Evolutionary conservation across 2,888 invertebrate genomes (phyloP).

Genomic region (Subacronicta megacephala): DNA sequence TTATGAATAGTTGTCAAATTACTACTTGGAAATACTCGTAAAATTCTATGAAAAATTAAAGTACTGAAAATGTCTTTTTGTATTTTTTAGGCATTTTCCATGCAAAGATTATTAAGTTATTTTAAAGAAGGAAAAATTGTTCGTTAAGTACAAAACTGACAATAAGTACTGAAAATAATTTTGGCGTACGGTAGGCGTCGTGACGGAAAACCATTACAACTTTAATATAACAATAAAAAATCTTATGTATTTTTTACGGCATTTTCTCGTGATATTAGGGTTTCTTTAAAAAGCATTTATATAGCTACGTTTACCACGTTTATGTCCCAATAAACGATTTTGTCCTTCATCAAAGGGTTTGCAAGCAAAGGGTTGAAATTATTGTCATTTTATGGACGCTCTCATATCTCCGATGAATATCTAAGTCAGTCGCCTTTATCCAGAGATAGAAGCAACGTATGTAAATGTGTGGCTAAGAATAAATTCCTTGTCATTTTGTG

Average conservation of each 20-base stretch:
- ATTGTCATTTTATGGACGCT: slow-evolving; percentile 25
- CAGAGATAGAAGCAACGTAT: slow-evolving; percentile 1
- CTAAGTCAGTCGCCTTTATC: not conserved
- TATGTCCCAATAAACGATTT: slow-evolving; percentile 35
- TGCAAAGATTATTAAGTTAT: no score
- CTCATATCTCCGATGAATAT: slow-evolving; percentile 13
- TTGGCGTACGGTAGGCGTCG: no score
- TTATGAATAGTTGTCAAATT: no score
- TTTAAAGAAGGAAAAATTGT: no score
- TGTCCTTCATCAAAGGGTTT: slow-evolving; percentile 19
- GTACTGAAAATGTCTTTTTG: no score
- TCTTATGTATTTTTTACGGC: slow-evolving; percentile 25
- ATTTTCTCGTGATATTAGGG: slow-evolving; percentile 8
- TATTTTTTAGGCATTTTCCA: no score
- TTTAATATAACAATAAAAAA: slow-evolving; percentile 28
- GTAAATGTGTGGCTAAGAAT: not conserved
- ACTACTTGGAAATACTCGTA: no score
- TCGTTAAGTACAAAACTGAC: no score
- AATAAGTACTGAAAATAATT: not conserved
- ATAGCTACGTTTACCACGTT: slow-evolving; percentile 34
- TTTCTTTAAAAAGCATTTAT: slow-evolving; percentile 18
- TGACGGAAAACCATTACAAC: slow-evolving; percentile 4
- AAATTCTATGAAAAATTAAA: no score
- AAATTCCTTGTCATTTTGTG: not conserved
- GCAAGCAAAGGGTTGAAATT: slow-evolving; percentile 9